Conservation (phyloP, 2,888 invertebrate species). For the Agrochola macilenta region DNA sequence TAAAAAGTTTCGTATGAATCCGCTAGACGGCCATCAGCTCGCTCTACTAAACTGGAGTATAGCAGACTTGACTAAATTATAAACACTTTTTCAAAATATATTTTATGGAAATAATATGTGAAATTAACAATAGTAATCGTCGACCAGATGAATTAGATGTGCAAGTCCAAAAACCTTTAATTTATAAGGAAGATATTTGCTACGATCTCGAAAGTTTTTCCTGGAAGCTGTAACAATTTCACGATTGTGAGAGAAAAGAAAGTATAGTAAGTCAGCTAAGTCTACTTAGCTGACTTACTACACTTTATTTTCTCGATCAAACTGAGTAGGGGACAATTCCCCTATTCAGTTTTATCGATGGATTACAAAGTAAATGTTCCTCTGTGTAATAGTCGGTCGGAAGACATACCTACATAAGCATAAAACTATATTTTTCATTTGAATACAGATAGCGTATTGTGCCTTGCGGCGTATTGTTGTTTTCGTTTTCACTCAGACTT, state of each 20-base stretch:
- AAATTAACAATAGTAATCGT: neutral
- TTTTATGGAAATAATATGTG: neutral
- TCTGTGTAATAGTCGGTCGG: neutral
- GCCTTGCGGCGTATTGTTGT: neutral
- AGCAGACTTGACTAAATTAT: slow-evolving; percentile 56
- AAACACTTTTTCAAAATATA: slow-evolving; percentile 48
- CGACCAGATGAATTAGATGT: neutral
- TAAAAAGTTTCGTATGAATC: slow-evolving; percentile 69
- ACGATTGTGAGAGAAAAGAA: slow-evolving; percentile 62
- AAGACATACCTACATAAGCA: slow-evolving; percentile 2
- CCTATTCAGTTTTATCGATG: slow-evolving; percentile 63
- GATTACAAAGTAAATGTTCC: slow-evolving; percentile 49
- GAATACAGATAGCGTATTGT: slow-evolving; percentile 46
- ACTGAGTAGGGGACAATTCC: slow-evolving; percentile 19
- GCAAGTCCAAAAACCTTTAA: slow-evolving; percentile 2
- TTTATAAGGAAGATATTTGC: slow-evolving; percentile 8
- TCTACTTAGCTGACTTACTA: no score
- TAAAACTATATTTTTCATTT: slow-evolving; percentile 54
- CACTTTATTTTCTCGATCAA: no score
- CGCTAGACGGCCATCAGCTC: slow-evolving; percentile 41
- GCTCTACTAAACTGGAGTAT: slow-evolving; percentile 50
- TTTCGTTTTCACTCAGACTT: neutral
- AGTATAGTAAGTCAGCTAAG: slow-evolving; percentile 74
- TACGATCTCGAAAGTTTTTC: slow-evolving; percentile 61
- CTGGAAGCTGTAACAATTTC: slow-evolving; percentile 62